phyloP scores from a whole-genome alignment of 2,797 vertebrate species.

The Sternarchorhynchus goeldii region DNA sequence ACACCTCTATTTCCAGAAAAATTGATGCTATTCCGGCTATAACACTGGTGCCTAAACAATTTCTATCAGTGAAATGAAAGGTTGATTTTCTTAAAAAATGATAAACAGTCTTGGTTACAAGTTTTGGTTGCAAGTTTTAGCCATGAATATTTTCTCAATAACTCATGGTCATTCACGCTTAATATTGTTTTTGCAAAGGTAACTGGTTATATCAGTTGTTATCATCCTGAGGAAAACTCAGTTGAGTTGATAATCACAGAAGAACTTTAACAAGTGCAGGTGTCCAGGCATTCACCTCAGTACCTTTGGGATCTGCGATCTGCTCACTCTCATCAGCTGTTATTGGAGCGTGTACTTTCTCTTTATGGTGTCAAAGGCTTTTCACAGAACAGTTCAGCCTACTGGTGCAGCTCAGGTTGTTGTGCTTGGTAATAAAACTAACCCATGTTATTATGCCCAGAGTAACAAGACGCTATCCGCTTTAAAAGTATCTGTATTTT shows the following conservation, averaged over 20 bases:
- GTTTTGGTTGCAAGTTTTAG: too few relatives aligned
- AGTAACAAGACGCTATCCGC: constrained; percentile 60
- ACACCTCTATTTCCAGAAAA: neutral
- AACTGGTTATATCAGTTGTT: neutral
- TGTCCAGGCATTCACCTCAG: constrained; percentile 33
- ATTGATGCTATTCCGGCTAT: constrained; percentile 5
- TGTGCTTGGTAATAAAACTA: constrained; percentile 68
- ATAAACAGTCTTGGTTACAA: too few relatives aligned
- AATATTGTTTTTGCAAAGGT: neutral
- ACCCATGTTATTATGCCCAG: constrained; percentile 71
- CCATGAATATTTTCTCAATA: neutral
- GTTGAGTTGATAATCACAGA: neutral
- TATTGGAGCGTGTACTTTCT: constrained; percentile 27
- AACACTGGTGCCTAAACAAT: neutral
- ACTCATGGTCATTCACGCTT: neutral
- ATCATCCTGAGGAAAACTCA: neutral
- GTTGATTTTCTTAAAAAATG: neutral
- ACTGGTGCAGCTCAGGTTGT: constrained; percentile 71
- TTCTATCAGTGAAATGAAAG: neutral
- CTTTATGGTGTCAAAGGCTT: constrained; percentile 69
- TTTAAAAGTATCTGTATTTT: constrained; percentile 47
- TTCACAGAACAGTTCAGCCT: constrained; percentile 67
- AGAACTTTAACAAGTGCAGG: neutral
- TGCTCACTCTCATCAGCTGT: constrained; percentile 45
- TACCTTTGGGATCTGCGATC: constrained; percentile 41